Evolutionary conservation across 2,797 vertebrate genomes (phyloP).

Genomic region (Sebastes paucispinis): DNA sequence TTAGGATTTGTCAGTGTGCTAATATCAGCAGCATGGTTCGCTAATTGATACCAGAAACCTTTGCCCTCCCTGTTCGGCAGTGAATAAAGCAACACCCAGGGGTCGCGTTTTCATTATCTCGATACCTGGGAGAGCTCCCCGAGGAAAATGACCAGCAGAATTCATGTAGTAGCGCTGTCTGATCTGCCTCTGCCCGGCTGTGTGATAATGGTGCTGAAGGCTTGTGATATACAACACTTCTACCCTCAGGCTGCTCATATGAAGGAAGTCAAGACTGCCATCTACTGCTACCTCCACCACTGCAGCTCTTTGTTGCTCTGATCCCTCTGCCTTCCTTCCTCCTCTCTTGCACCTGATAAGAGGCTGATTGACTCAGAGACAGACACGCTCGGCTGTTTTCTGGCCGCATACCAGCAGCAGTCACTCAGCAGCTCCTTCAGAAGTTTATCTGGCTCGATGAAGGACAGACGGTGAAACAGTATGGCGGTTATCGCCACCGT

Average conservation of each 20-base stretch:
- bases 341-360: slow-evolving; percentile 76
- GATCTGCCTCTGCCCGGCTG: slow-evolving; percentile 51
- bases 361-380: slow-evolving; percentile 80
- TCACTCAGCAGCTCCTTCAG: slow-evolving; percentile 85
- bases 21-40: slow-evolving; percentile 63
- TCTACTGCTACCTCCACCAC: slow-evolving; percentile 88
- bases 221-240: slow-evolving; percentile 68
- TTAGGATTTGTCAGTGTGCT: slow-evolving; percentile 53
- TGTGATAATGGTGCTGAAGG: slow-evolving; percentile 69
- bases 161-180: slow-evolving; percentile 55
- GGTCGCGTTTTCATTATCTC: slow-evolving; percentile 72
- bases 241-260: slow-evolving; percentile 50
- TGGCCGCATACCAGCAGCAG: slow-evolving; percentile 79
- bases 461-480: slow-evolving; percentile 79
- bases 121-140: slow-evolving; percentile 63
- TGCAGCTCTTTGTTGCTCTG: slow-evolving; percentile 63
- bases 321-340: slow-evolving; percentile 34
- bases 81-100: slow-evolving; percentile 70
- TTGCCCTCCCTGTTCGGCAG: slow-evolving; percentile 60
- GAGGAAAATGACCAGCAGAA: slow-evolving; percentile 58
- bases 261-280: slow-evolving; percentile 93
- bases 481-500: slow-evolving; percentile 72
- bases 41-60: slow-evolving; percentile 80
- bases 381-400: slow-evolving; percentile 79
- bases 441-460: slow-evolving; percentile 80